Conservation (phyloP, 1,140 invertebrate genomes). For the Drosophila equinoxialis region DNA sequence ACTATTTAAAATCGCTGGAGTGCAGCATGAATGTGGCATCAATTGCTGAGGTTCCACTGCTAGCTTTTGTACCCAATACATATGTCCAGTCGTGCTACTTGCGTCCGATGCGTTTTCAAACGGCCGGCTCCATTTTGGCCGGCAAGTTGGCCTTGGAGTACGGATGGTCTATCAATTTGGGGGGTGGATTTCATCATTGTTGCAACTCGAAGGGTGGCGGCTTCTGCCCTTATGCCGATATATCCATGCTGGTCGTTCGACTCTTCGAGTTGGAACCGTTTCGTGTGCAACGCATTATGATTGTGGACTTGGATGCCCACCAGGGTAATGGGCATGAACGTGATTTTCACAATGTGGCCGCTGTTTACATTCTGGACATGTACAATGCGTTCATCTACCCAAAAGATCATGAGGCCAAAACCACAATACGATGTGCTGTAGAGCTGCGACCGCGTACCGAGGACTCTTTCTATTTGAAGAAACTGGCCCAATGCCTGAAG, state of each 20-base stretch:
- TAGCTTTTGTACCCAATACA: conserved; percentile 90
- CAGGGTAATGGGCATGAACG: conserved; percentile 94
- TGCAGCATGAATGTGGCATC: conserved; percentile 90
- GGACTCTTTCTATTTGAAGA: conserved; percentile 89
- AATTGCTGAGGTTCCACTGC: conserved; percentile 90
- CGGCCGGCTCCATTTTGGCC: conserved; percentile 91
- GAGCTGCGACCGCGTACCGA: conserved; percentile 87
- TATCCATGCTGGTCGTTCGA: conserved; percentile 89
- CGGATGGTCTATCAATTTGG: conserved; percentile 95
- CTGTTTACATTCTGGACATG: conserved; percentile 94
- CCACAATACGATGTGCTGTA: conserved; percentile 89
- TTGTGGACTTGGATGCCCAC: conserved; percentile 95
- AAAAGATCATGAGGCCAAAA: conserved; percentile 89
- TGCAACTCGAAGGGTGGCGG: conserved; percentile 89
- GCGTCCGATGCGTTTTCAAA: conserved; percentile 91
- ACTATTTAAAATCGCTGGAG: conserved; percentile 89
- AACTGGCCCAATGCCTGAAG: conserved; percentile 86
- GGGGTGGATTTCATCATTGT: conserved; percentile 94
- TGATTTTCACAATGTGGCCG: conserved; percentile 89
- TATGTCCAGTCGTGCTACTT: conserved; percentile 90
- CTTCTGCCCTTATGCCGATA: conserved; percentile 95
- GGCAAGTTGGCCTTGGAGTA: conserved; percentile 91
- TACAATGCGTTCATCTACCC: conserved; percentile 94
- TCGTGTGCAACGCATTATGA: conserved; percentile 88
- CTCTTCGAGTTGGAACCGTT: conserved; percentile 85